Base-by-base conservation (phyloP, 2,113 vertebrate species). In the Dipodomys stephensi region DNA sequence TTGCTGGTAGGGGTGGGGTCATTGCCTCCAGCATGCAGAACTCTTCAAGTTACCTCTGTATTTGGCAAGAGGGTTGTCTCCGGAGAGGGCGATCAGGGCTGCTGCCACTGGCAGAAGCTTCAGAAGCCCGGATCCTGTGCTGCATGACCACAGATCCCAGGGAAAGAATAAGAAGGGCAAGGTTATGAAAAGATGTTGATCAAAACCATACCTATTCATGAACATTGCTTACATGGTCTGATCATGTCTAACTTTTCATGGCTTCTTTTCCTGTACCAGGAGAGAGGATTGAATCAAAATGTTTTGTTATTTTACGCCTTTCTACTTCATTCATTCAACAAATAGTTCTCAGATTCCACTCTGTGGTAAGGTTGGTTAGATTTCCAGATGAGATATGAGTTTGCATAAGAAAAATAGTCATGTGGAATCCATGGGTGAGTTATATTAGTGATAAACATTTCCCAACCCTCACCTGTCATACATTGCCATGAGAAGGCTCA, bases 81-180 rank as follows among this genome's bases (percentile, higher is more conserved):
- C 97, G 0, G 98, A 99, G 94, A 99, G 98, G 5, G 98, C 97
- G 49, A 98, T 97, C 68, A 99, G 92, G 27, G 97, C 98, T 3
- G 96, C 97, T 20, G 98, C 97, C 62, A 97, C 97, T 91, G 98
- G 98, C 27, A 44, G 92, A 6, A 97, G 93, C 35, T 97, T 96
- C 6, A 99, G 96, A 72, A 94, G 96, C 19, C 98, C 98, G 0
- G 73, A 97, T 84, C 95, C 96, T 74, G 87, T 85, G 88, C 99
- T 99, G 94, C 72, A 67, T 0, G 19, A 71, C 9, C 13, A 92
- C 44, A 60, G 87, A 90, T 53, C 28, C 71, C 57, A 87, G 53
- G 83, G 79, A 95, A 82, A 96, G 82, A 53, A 30, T 32, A 89
- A 46, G 30, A 93, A 84, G 18, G 81, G 19, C 87, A 16, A 53